Percentiles rank a stretch among this genome's conserved stretches.
These are phyloP conservation scores for Lamprologus callipterus DNA, from an alignment of 2,113 vertebrate species.

Conservation along the genomic window DNA sequence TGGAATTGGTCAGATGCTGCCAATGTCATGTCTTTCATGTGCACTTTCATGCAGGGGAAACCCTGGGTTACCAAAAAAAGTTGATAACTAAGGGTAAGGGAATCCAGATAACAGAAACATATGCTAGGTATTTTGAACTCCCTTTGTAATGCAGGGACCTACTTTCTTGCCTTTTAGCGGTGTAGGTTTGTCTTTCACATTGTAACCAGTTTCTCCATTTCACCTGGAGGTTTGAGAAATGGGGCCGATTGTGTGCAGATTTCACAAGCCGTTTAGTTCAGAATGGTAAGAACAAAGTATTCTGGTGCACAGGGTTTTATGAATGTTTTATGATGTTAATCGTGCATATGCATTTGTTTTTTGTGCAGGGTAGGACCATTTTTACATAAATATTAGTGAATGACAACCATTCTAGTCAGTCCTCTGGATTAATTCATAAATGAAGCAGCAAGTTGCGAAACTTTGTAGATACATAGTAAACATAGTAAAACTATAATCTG, in stretches of 20 bases:
- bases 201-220: neutral
- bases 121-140: neutral
- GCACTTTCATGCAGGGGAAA: neutral
- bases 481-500: neutral
- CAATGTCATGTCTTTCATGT: neutral
- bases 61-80: neutral
- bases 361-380: neutral
- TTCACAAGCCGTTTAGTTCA: neutral
- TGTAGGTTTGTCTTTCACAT: neutral
- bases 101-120: neutral
- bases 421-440: neutral
- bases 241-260: neutral
- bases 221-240: neutral
- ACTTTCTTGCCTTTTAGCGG: neutral
- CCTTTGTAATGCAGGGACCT: neutral
- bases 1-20: neutral
- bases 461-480: neutral
- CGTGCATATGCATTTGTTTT: neutral
- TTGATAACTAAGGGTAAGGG: neutral
- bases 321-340: neutral
- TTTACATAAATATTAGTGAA: neutral
- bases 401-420: neutral
- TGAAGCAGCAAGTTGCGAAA: neutral
- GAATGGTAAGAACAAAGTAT: neutral
- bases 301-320: neutral